These are phyloP conservation scores for Ophioderma brevispina DNA, from an alignment of 35 echinoderm and acorn worm species.

Conservation along the genomic window DNA sequence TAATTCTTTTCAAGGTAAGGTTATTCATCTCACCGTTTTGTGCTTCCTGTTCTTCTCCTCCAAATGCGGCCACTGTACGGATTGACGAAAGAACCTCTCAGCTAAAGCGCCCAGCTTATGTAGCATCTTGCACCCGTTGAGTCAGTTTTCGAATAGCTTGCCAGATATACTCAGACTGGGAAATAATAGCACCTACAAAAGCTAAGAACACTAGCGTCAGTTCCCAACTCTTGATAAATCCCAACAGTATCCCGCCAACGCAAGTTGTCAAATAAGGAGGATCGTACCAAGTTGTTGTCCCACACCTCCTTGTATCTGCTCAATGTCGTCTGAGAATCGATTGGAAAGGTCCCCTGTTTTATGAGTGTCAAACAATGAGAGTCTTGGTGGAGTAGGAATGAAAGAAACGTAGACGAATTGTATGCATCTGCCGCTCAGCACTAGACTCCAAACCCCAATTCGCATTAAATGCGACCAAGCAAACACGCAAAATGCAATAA, in stretches of 20 bases:
- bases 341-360: slow-evolving; percentile 85
- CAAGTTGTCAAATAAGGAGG: slow-evolving; percentile 45
- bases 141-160: slow-evolving; percentile 55
- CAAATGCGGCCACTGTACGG: slow-evolving; percentile 79
- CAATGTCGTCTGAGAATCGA: slow-evolving; percentile 85
- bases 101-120: slow-evolving; percentile 64
- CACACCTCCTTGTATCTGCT: slow-evolving; percentile 79
- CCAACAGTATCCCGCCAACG: slow-evolving; percentile 66
- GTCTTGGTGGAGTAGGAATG: slow-evolving; percentile 77
- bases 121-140: slow-evolving; percentile 49
- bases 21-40: too few relatives aligned
- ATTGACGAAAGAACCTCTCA: slow-evolving; percentile 75
- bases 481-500: background rate
- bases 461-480: slow-evolving; percentile 13
- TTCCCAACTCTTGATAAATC: slow-evolving; percentile 85
- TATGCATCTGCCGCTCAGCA: slow-evolving; percentile 73
- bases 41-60: slow-evolving; percentile 72
- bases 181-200: background rate
- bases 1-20: too few relatives aligned
- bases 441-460: slow-evolving; percentile 55
- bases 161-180: background rate
- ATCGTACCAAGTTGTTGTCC: slow-evolving; percentile 80
- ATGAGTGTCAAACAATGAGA: slow-evolving; percentile 89
- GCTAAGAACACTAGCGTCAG: slow-evolving; percentile 78
- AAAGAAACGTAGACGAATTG: slow-evolving; percentile 51